Conservation (phyloP, 2,113 vertebrate species). For the Halcyon malimbica region DNA sequence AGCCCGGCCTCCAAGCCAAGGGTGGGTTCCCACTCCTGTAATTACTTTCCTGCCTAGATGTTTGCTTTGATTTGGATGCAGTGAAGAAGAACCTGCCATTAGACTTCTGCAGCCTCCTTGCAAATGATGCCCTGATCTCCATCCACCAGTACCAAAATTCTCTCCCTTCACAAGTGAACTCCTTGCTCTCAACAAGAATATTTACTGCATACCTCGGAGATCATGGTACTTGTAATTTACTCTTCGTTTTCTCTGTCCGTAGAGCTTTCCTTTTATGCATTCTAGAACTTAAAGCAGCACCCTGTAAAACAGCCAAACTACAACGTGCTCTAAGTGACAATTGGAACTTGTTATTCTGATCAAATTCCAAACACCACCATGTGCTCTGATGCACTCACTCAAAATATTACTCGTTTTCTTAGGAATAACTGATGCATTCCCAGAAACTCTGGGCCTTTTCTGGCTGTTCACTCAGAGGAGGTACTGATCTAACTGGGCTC, state of each 20-base stretch:
- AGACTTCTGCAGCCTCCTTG: not conserved
- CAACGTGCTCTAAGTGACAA: not conserved
- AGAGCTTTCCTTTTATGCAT: not conserved
- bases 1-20: not conserved
- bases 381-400: not conserved
- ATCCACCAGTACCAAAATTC: not conserved
- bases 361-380: rapidly evolving
- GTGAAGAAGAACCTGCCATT: not conserved
- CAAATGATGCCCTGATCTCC: not conserved
- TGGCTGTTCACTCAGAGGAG: not conserved
- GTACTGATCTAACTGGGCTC: not conserved
- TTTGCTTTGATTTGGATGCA: not conserved
- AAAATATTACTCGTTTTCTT: not conserved
- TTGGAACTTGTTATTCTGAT: not conserved
- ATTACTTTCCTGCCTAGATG: rapidly evolving
- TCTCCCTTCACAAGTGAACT: not conserved
- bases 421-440: not conserved
- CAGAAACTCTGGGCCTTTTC: not conserved
- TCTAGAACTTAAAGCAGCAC: not conserved
- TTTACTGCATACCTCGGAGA: not conserved
- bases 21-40: not conserved
- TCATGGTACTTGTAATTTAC: not conserved
- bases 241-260: not conserved
- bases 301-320: not conserved
- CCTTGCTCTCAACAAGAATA: not conserved